A percentile compares a stretch with the other conserved stretches of the same genome.
Conservation (phyloP, 2,797 vertebrate genomes). For the Tolypeutes matacus region DNA sequence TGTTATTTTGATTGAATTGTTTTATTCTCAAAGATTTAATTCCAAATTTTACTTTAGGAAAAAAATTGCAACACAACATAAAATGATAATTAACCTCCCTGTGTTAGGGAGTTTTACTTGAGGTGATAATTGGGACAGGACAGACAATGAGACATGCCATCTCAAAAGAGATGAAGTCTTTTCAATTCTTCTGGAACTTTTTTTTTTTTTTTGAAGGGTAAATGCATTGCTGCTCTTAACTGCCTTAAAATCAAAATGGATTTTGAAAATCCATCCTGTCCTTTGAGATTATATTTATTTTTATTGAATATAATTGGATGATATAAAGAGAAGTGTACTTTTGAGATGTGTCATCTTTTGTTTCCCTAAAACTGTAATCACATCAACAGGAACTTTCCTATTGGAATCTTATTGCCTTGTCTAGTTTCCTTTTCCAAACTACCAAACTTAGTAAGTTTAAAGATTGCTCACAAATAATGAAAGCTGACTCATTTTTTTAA, state of each 20-base stretch:
- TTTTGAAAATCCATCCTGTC: constrained; percentile 7
- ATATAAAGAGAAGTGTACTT: constrained; percentile 56
- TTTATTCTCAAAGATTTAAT: constrained; percentile 71
- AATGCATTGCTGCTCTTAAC: constrained; percentile 40
- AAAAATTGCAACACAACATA: background rate
- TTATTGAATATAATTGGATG: constrained; percentile 11
- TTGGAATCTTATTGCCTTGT: constrained; percentile 39
- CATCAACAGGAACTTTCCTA: constrained; percentile 4
- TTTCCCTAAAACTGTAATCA: constrained; percentile 34
- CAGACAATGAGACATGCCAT: background rate
- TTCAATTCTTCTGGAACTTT: constrained; percentile 25
- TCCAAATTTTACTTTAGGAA: constrained; percentile 64
- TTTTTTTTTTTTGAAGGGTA: constrained; percentile 59
- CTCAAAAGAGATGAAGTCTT: background rate
- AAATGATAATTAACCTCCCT: constrained; percentile 36
- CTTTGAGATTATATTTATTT: constrained; percentile 54
- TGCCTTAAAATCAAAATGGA: constrained; percentile 46
- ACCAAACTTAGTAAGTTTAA: background rate
- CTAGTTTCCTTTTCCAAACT: background rate
- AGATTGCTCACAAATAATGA: constrained; percentile 17
- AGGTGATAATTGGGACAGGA: background rate
- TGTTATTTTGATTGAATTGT: constrained; percentile 56
- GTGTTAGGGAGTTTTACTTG: background rate
- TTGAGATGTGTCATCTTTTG: constrained; percentile 1
- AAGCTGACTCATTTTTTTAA: background rate